A percentile compares a stretch with the other conserved stretches of the same genome.
Evolutionary conservation across 2,888 invertebrate species (phyloP).

Genomic region (Calameuta filiformis): DNA sequence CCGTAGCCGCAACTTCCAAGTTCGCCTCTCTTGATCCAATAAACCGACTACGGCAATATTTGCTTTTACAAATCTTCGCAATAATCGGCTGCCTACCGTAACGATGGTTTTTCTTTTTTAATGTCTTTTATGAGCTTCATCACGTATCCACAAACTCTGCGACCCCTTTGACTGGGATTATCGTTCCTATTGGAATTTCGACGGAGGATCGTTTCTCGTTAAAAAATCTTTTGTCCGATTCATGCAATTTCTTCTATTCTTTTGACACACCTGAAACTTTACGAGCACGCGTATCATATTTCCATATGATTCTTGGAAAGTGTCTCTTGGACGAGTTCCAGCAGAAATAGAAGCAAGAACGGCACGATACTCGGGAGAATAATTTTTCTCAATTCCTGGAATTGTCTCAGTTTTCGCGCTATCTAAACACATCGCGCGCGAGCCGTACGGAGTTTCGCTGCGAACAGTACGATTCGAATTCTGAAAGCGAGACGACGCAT

Average conservation of each 20-base stretch:
- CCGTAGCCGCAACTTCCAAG: neutral
- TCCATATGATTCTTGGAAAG: neutral
- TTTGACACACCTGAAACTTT: neutral
- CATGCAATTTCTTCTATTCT: neutral
- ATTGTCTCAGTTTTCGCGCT: neutral
- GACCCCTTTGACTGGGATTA: neutral
- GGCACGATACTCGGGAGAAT: neutral
- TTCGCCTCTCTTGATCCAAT: conserved; percentile 41
- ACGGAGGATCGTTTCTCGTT: neutral
- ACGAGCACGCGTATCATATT: neutral
- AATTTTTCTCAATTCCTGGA: neutral
- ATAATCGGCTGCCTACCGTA: neutral
- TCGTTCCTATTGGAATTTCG: no score
- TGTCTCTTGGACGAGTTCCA: neutral
- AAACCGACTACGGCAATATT: conserved; percentile 37
- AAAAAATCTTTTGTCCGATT: neutral
- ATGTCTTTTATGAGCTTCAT: neutral
- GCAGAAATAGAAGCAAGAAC: neutral
- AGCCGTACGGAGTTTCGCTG: neutral
- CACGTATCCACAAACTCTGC: neutral
- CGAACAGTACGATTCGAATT: neutral
- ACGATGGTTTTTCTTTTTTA: neutral
- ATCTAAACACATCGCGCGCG: neutral
- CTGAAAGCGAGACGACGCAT: neutral
- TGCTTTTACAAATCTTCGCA: conserved; percentile 22